A percentile compares a stretch with the other conserved stretches of the same genome.
Evolutionary conservation across 30 jellyfish, hydroid and myxozoan species (phyloP).

Genomic region (Chrysaora quinquecirrha): DNA sequence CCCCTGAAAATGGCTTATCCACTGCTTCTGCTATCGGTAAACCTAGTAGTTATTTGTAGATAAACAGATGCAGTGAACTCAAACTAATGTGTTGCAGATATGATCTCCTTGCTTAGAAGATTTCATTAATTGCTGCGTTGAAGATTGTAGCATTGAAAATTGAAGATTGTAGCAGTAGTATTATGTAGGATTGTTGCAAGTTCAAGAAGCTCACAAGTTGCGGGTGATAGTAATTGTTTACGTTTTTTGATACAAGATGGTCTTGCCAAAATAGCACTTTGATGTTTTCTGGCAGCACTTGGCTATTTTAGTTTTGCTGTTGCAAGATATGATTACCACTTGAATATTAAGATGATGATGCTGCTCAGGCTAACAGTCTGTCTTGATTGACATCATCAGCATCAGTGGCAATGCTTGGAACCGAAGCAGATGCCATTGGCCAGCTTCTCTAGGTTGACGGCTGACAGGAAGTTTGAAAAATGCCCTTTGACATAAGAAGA

Average conservation of each 20-base stretch:
- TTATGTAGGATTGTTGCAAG: conserved; percentile 38
- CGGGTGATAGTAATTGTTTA: conserved; percentile 40
- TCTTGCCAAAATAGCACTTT: conserved; percentile 69
- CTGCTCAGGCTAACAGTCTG: too few species aligned
- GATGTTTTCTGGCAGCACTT: conserved; percentile 35
- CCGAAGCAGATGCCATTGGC: conserved; percentile 37
- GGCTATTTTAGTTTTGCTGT: conserved; percentile 27
- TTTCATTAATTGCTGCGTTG: conserved; percentile 42
- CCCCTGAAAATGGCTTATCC: too few species aligned
- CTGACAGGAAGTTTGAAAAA: conserved; percentile 32
- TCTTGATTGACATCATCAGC: too few species aligned
- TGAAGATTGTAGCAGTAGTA: conserved; percentile 58
- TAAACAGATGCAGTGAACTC: conserved; percentile 33
- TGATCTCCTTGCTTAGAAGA: conserved; percentile 25
- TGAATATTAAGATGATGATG: too few species aligned
- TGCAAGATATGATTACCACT: conserved; percentile 32
- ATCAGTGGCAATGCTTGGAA: conserved; percentile 12
- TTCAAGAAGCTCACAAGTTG: conserved; percentile 12
- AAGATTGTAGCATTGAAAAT: too few species aligned
- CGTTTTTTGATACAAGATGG: conserved; percentile 64
- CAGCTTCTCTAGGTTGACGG: conserved; percentile 5
- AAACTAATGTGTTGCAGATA: neutral
- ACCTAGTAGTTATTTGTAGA: conserved; percentile 33
- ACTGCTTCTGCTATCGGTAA: conserved; percentile 47
- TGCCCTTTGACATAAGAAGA: conserved; percentile 46